These are phyloP conservation scores for Calycopis cecrops DNA, from an alignment of 1,140 invertebrate species.

Conservation along the genomic window DNA sequence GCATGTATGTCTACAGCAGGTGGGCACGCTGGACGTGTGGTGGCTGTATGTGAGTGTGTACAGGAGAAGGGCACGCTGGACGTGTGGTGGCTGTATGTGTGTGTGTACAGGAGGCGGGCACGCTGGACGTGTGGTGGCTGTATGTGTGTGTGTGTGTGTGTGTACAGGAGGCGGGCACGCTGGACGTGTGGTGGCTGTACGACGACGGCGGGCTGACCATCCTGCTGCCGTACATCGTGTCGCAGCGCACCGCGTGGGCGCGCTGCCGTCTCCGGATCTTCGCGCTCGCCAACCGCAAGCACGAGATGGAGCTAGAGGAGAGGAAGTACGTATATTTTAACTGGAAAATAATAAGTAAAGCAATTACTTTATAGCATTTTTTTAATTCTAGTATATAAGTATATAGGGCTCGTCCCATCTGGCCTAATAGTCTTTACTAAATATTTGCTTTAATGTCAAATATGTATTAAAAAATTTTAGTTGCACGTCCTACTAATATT, in stretches of 20 bases:
- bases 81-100: neutral
- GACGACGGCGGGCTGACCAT: slow-evolving; percentile 97
- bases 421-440: too few species aligned
- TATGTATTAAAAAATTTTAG: too few species aligned
- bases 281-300: slow-evolving; percentile 88
- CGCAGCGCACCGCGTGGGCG: slow-evolving; percentile 88
- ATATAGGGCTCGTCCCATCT: too few species aligned
- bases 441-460: too few species aligned
- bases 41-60: too few species aligned
- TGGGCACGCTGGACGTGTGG: too few species aligned
- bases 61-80: too few species aligned
- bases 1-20: too few species aligned
- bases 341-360: too few species aligned
- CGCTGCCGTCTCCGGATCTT: slow-evolving; percentile 93
- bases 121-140: neutral
- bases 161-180: slow-evolving; percentile 79
- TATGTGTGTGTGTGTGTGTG: neutral
- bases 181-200: slow-evolving; percentile 98
- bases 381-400: too few species aligned
- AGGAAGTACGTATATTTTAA: slow-evolving; percentile 88
- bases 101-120: neutral
- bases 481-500: too few species aligned
- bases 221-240: slow-evolving; percentile 94
- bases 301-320: slow-evolving; percentile 91
- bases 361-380: too few species aligned